phyloP scores from a whole-genome alignment of 2,888 invertebrate genomes.

The Netelia inedita region DNA sequence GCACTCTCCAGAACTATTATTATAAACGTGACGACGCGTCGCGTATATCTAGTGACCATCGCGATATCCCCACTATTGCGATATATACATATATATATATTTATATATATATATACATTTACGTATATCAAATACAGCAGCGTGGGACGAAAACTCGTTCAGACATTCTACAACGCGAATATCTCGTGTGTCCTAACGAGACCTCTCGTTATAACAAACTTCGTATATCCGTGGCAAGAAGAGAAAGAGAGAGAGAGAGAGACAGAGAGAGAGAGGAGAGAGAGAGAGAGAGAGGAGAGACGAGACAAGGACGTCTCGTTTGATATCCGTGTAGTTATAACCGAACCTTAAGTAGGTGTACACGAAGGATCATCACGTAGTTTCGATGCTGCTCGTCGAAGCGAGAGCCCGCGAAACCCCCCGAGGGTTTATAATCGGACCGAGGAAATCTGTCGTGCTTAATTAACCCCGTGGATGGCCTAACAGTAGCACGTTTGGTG shows the following conservation, averaged over 20 bases:
- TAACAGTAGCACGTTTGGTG: conserved; percentile 54
- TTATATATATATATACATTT: background rate
- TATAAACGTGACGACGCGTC: conserved; percentile 50
- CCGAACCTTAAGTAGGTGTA: conserved; percentile 57
- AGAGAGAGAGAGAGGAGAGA: background rate
- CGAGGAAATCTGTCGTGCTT: conserved; percentile 65
- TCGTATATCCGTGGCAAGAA: background rate
- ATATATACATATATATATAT: background rate
- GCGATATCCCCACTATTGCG: conserved; percentile 14
- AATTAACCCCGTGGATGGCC: conserved; percentile 64
- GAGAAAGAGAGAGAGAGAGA: background rate
- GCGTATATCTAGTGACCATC: conserved; percentile 45
- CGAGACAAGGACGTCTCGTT: conserved; percentile 48
- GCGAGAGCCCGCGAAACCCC: conserved; percentile 13
- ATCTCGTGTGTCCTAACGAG: conserved; percentile 65
- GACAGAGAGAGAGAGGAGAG: background rate
- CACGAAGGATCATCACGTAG: conserved; percentile 67
- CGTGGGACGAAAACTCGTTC: conserved; percentile 54
- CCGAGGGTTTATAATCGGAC: conserved; percentile 60
- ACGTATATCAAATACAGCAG: background rate
- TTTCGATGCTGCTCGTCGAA: conserved; percentile 54
- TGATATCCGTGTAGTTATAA: conserved; percentile 45
- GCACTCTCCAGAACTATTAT: conserved; percentile 18
- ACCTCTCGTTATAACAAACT: conserved; percentile 63
- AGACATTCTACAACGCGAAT: conserved; percentile 54